These are phyloP conservation scores for Ophion slaviceki DNA, from an alignment of 2,888 invertebrate genomes.

Conservation along the genomic window DNA sequence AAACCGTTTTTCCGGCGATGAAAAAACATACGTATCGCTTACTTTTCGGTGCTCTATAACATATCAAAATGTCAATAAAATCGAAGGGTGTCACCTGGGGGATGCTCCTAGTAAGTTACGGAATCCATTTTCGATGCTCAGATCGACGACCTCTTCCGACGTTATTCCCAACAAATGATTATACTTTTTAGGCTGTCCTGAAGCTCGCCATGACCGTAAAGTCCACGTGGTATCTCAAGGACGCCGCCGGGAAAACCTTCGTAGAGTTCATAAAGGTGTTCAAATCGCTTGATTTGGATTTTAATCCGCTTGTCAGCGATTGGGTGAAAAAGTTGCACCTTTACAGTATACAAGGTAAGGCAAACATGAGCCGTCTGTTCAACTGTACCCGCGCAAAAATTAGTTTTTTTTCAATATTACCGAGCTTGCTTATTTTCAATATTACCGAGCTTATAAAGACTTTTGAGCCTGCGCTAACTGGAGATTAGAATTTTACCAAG, in stretches of 20 bases:
- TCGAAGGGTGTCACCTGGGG: no score
- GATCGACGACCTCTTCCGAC: background rate
- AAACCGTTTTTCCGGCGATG: no score
- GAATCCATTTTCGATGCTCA: no score
- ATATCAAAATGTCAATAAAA: no score
- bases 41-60: no score
- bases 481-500: no score
- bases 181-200: constrained; percentile 70
- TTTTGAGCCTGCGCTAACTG: no score
- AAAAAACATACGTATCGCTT: no score
- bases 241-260: constrained; percentile 71
- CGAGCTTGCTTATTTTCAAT: background rate
- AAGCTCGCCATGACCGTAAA: constrained; percentile 66
- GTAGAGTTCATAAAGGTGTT: constrained; percentile 72
- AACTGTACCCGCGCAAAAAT: background rate
- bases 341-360: constrained; percentile 69
- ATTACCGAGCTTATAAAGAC: background rate
- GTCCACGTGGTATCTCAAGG: constrained; percentile 65
- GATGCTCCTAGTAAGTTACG: no score
- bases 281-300: constrained; percentile 65
- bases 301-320: constrained; percentile 61
- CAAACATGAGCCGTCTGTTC: background rate
- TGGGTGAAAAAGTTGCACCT: constrained; percentile 64
- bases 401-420: background rate
- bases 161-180: background rate